These are phyloP conservation scores for Thysanoteuthis rhombus DNA, from an alignment of 2,888 invertebrate species.

Conservation along the genomic window DNA sequence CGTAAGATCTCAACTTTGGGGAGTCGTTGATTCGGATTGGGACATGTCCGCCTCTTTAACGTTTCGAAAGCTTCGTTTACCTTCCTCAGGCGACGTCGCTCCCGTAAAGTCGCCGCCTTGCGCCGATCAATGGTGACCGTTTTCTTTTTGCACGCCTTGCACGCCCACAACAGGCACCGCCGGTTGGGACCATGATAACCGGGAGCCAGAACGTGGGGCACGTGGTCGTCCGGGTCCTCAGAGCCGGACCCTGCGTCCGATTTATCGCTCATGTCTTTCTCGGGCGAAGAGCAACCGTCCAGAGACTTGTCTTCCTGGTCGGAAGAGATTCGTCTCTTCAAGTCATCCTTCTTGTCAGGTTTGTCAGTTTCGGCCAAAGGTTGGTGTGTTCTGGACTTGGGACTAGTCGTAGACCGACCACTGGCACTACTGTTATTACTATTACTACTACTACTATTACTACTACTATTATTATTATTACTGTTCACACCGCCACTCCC, in stretches of 20 bases:
- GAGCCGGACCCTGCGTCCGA: constrained; percentile 38
- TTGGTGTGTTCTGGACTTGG: constrained; percentile 32
- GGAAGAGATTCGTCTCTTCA: constrained; percentile 31
- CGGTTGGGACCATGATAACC: constrained; percentile 70
- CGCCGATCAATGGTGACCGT: constrained; percentile 93
- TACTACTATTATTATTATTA: neutral
- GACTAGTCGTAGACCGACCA: neutral
- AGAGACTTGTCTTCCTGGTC: constrained; percentile 41
- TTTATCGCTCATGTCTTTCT: constrained; percentile 44
- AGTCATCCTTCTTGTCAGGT: constrained; percentile 43
- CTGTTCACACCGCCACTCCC: constrained; percentile 32
- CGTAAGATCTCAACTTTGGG: constrained; percentile 97
- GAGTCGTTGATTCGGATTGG: constrained; percentile 93
- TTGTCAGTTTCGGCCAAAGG: constrained; percentile 36
- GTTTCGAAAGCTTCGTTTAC: constrained; percentile 99
- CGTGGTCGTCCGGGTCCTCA: constrained; percentile 54
- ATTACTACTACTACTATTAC: neutral
- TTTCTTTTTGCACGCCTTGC: constrained; percentile 93
- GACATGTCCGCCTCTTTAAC: constrained; percentile 89
- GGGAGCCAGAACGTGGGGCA: constrained; percentile 68
- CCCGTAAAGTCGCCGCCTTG: constrained; percentile 95
- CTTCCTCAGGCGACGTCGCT: constrained; percentile 91
- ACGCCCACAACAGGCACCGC: constrained; percentile 93
- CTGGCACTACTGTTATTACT: neutral
- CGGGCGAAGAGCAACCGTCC: constrained; percentile 41